A percentile compares a stretch with the other conserved stretches of the same genome.
Evolutionary conservation across 2,888 invertebrate species (phyloP).

Genomic region (Microctonus hyperodae): DNA sequence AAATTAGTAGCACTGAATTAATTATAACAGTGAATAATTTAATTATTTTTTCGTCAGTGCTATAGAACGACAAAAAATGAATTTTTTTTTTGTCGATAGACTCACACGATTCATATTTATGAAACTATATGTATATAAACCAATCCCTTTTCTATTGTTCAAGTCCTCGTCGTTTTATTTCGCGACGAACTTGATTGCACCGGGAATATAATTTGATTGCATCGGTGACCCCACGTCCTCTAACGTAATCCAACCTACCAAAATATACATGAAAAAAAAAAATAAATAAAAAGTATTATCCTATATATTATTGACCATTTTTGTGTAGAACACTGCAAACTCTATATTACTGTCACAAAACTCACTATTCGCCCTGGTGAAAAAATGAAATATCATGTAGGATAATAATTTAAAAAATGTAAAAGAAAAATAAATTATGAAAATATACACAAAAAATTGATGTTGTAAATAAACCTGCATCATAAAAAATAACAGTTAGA

Average conservation of each 20-base stretch:
- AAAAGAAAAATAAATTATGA: not conserved
- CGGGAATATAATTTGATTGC: slow-evolving; percentile 61
- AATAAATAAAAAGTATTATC: not conserved
- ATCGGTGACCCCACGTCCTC: slow-evolving; percentile 47
- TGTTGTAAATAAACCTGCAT: not conserved
- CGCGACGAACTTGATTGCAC: slow-evolving; percentile 53
- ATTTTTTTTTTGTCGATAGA: not conserved
- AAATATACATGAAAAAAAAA: slow-evolving; percentile 36
- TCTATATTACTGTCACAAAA: not conserved
- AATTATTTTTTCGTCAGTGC: not conserved
- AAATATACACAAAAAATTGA: slow-evolving; percentile 1
- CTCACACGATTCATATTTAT: not conserved
- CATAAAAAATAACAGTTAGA: not conserved
- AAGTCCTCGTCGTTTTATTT: slow-evolving; percentile 33
- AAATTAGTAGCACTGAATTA: not conserved
- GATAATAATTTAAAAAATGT: not conserved
- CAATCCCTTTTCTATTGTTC: slow-evolving; percentile 14
- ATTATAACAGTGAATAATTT: not conserved
- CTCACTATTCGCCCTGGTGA: not conserved
- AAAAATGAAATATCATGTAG: not conserved
- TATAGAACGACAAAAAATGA: not conserved
- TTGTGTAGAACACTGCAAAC: not conserved
- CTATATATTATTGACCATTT: not conserved
- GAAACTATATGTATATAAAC: slow-evolving; percentile 4
- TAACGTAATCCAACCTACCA: slow-evolving; percentile 50